These are phyloP conservation scores for Hippocampus barbouri DNA, from an alignment of 2,113 vertebrate species.

Conservation along the genomic window DNA sequence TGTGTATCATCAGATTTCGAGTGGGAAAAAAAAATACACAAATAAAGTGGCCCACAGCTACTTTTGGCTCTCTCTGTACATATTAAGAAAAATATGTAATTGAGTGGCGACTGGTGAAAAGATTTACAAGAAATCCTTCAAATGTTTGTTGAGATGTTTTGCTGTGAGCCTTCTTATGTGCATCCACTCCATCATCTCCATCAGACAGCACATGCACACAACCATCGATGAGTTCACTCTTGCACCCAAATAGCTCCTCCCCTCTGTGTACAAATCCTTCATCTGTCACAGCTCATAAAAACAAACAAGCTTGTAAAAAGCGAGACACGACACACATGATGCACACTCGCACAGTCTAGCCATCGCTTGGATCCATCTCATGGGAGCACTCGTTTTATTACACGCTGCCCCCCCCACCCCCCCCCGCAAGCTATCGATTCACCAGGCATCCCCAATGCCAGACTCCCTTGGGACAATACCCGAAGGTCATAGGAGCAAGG, in stretches of 20 bases:
- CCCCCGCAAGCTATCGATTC: slow-evolving; percentile 43
- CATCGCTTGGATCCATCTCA: slow-evolving; percentile 30
- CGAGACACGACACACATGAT: slow-evolving; percentile 15
- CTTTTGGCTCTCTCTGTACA: too few species aligned
- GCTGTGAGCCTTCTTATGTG: not conserved
- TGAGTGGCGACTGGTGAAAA: too few species aligned
- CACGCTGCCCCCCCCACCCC: not conserved
- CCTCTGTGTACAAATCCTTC: slow-evolving; percentile 3
- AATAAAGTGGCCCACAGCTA: too few species aligned
- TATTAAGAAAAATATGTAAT: too few species aligned
- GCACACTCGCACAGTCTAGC: slow-evolving; percentile 28
- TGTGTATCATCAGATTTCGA: too few species aligned
- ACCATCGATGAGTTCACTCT: not conserved
- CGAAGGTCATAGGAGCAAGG: slow-evolving; percentile 33
- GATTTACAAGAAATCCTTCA: not conserved
- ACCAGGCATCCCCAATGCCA: slow-evolving; percentile 43
- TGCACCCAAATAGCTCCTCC: not conserved
- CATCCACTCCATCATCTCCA: not conserved
- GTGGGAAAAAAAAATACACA: too few species aligned
- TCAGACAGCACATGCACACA: not conserved
- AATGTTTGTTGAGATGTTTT: not conserved
- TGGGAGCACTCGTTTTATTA: slow-evolving; percentile 41
- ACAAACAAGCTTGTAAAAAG: slow-evolving; percentile 14
- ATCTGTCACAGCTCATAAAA: slow-evolving; percentile 25
- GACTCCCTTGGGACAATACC: slow-evolving; percentile 41